Percentiles rank a stretch among this genome's conserved stretches.
Conservation (phyloP, 2,888 invertebrate species). For the Labia minor region DNA sequence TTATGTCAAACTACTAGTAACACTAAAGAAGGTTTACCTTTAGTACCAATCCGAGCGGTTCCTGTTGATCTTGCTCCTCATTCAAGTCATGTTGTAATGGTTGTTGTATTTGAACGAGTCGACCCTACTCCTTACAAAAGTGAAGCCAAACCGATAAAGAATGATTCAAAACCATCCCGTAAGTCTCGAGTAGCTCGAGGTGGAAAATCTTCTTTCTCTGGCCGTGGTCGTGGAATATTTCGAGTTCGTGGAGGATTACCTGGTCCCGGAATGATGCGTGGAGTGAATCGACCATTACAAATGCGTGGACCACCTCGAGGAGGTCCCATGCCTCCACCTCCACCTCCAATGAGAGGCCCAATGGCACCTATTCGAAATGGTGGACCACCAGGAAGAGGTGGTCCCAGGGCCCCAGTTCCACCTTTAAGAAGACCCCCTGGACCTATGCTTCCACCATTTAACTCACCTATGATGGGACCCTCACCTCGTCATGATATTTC, state of each 20-base stretch:
- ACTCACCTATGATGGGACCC: conserved; percentile 14
- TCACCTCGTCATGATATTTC: not conserved
- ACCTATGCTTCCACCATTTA: conserved; percentile 16
- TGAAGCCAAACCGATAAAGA: not conserved
- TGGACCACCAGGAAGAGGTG: conserved; percentile 15
- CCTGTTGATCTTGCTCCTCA: conserved; percentile 53
- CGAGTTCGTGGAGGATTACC: conserved; percentile 13
- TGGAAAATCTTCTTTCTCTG: not conserved
- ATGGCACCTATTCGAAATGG: conserved; percentile 3
- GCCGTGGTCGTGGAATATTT: conserved; percentile 19
- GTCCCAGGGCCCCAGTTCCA: not conserved
- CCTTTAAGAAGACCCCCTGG: conserved; percentile 17
- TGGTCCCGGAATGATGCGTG: conserved; percentile 18
- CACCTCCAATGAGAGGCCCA: conserved; percentile 9
- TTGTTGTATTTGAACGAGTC: conserved; percentile 39
- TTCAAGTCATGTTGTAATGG: conserved; percentile 48
- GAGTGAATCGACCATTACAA: not conserved
- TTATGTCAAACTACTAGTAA: conserved; percentile 34
- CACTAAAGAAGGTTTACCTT: conserved; percentile 42
- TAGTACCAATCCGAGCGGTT: conserved; percentile 40
- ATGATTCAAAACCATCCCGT: not conserved
- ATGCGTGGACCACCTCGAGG: conserved; percentile 14
- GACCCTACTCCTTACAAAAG: conserved; percentile 24
- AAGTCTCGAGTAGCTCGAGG: not conserved
- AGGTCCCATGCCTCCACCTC: not conserved